Evolutionary conservation across 2,797 vertebrate genomes (phyloP), one percentile per base, ranked within the genome.

Genomic region (Myripristis murdjan): DNA sequence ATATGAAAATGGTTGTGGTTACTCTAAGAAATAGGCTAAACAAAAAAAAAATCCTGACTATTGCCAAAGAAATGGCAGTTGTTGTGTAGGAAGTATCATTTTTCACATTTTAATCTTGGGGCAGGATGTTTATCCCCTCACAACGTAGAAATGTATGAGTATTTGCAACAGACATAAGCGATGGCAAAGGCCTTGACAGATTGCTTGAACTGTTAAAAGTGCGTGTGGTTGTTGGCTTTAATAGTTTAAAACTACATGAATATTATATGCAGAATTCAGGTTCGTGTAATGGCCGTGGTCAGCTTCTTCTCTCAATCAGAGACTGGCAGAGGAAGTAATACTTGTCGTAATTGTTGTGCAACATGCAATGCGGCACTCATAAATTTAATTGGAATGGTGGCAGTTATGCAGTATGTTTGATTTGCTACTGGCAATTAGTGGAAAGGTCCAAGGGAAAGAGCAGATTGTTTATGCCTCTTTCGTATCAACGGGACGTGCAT

Each of bases 271-370:
- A 44, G 15, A 14, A 3, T n/a, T 44, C 15, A 15, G 41, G 41
- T 9, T 11, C 9, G 12, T 37, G 12, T 12, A 11, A 37, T 37
- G 35, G 7, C 11, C 28, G 5, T 2, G 35, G 35, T 37, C 35
- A 37, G 35, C 35, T 11, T 37, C 7, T 37, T 37, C 7, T 22
- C 14, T 26, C 49, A 51, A 18, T 24, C 14, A 52, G 14, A 26
- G 14, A 52, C 22, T 28, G 14, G 24, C 14, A 52, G 24, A 12
- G 43, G 26, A 23, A 23, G 22, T 9, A 23, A 20, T 23, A 6
- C 11, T 43, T 22, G 6, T 12, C 16, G 15, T 69, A 77, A 83
- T 76, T 78, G 71, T 70, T 81, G 67, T 63, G 79, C 59, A 78
- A 48, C 65, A 54, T 63, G 52, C 75, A 59, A 49, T 9, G 2